phyloP scores from a whole-genome alignment of 2,113 vertebrate species.

The Egretta garzetta region DNA sequence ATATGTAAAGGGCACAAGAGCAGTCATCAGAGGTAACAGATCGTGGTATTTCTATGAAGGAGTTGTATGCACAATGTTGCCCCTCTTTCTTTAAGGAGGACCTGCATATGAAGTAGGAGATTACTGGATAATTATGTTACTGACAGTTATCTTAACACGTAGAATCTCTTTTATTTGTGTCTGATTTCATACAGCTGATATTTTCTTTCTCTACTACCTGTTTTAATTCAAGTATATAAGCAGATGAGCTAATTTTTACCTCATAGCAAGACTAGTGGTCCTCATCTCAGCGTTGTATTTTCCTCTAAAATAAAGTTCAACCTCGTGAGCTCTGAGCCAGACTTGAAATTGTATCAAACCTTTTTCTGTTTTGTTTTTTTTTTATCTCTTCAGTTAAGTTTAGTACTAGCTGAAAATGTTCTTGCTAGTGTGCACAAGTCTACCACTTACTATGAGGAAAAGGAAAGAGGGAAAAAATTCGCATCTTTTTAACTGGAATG shows the following conservation, averaged over 20 bases:
- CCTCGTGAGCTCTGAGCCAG: not conserved
- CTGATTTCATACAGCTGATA: not conserved
- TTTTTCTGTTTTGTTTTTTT: not conserved
- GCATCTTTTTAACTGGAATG: not conserved
- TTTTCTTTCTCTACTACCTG: not conserved
- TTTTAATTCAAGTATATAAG: not conserved
- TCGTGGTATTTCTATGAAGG: not conserved
- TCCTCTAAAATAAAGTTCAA: not conserved
- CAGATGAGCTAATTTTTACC: not conserved
- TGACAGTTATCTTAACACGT: not conserved
- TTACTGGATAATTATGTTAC: not conserved
- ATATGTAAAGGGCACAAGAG: not conserved
- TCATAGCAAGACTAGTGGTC: not conserved
- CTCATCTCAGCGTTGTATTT: not conserved
- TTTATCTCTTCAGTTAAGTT: not conserved
- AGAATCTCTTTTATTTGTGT: not conserved
- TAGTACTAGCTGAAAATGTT: not conserved
- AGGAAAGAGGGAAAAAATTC: not conserved
- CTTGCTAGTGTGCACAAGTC: not conserved
- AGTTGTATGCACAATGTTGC: not conserved
- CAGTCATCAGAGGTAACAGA: not conserved
- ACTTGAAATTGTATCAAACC: not conserved
- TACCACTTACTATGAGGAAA: not conserved
- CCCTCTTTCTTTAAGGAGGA: not conserved
- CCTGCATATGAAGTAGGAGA: not conserved